These are phyloP conservation scores for Pongo abelii DNA, from an alignment of 2,113 vertebrate genomes.

Conservation along the genomic window DNA sequence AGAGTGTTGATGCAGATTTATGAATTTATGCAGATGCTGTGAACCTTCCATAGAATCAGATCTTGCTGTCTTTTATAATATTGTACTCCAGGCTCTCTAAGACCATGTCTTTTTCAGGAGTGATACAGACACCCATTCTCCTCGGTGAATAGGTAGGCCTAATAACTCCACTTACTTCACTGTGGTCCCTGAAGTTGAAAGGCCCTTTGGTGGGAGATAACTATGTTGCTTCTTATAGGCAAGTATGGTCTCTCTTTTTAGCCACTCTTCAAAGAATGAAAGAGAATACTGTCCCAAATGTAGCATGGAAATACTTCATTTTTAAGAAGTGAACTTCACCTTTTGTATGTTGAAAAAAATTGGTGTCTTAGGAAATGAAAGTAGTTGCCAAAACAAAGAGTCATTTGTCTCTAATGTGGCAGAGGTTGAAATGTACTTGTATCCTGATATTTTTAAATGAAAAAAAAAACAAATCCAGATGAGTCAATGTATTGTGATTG, in stretches of 20 bases:
- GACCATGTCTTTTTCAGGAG: not conserved
- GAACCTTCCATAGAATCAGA: not conserved
- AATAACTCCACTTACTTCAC: not conserved
- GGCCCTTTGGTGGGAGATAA: not conserved
- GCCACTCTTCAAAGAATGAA: not conserved
- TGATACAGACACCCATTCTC: conserved; percentile 49
- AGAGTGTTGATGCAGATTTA: not conserved
- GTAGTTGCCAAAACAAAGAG: not conserved
- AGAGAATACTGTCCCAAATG: not conserved
- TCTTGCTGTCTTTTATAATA: not conserved
- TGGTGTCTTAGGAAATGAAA: not conserved
- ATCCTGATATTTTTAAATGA: conserved; percentile 7
- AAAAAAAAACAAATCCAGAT: not conserved
- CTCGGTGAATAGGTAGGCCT: not conserved
- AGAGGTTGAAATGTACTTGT: not conserved
- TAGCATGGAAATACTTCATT: not conserved
- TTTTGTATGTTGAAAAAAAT: not conserved
- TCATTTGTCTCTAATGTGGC: not conserved
- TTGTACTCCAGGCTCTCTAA: not conserved
- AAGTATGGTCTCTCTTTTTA: not conserved
- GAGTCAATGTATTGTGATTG: not conserved
- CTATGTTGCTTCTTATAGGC: not conserved
- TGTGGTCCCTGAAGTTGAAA: not conserved
- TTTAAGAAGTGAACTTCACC: not conserved
- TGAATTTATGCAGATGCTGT: not conserved